phyloP scores from a whole-genome alignment of 2,797 vertebrate species.

The Jordanella pulchra region DNA sequence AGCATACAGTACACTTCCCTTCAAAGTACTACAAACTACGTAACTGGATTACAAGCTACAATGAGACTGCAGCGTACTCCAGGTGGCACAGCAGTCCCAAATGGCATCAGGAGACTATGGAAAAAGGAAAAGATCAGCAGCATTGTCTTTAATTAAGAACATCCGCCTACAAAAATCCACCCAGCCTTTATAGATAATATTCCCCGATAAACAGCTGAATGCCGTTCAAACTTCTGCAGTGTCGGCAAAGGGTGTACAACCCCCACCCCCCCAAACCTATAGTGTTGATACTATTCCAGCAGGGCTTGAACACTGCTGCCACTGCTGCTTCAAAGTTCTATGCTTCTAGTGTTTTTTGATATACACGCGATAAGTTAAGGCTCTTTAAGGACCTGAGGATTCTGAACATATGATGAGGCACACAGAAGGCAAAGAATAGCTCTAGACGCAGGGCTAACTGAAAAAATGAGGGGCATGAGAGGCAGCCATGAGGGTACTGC shows the following conservation, averaged over 20 bases:
- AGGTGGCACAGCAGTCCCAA: conserved; percentile 68
- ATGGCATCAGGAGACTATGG: conserved; percentile 75
- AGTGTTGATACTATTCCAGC: conserved; percentile 57
- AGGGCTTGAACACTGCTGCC: conserved; percentile 67
- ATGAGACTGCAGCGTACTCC: conserved; percentile 53
- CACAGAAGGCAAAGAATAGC: conserved; percentile 84
- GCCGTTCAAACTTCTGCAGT: conserved; percentile 58
- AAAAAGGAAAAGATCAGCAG: conserved; percentile 77
- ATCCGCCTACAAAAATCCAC: conserved; percentile 73
- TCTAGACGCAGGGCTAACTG: conserved; percentile 72
- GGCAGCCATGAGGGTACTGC: conserved; percentile 43
- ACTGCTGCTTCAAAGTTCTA: conserved; percentile 57
- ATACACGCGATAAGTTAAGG: conserved; percentile 84
- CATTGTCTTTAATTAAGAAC: conserved; percentile 70
- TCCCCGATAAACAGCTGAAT: conserved; percentile 68
- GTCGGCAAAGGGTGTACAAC: conserved; percentile 50
- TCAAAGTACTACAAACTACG: conserved; percentile 78
- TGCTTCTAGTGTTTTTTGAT: conserved; percentile 63
- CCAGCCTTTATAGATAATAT: conserved; percentile 68
- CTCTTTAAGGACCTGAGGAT: conserved; percentile 87
- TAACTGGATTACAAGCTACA: conserved; percentile 79
- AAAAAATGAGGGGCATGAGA: conserved; percentile 65
- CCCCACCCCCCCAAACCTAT: background rate
- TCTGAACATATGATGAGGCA: conserved; percentile 85
- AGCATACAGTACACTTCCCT: conserved; percentile 71